Percentiles rank a stretch among this genome's conserved stretches.
Evolutionary conservation across 2,113 vertebrate species (phyloP).

Genomic region (Piprites chloris): DNA sequence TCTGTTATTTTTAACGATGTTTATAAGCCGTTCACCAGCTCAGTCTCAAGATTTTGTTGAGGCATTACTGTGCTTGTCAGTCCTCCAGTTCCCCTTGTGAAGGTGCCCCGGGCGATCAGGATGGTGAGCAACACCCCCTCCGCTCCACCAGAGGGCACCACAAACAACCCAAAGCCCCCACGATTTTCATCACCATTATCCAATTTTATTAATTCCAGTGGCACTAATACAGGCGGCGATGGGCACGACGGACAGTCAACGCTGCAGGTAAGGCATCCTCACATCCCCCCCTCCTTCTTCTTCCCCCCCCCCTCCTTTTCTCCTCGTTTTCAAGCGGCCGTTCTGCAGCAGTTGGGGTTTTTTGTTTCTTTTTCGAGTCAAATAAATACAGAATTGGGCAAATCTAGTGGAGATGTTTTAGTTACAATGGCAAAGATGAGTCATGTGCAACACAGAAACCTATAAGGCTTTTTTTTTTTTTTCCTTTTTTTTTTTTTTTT

Average conservation of each 20-base stretch:
- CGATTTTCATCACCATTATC: constrained; percentile 37
- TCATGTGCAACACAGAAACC: constrained; percentile 53
- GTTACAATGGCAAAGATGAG: constrained; percentile 56
- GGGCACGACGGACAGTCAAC: constrained; percentile 54
- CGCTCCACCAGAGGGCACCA: not conserved
- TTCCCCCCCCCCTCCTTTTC: not conserved
- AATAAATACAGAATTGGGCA: constrained; percentile 71
- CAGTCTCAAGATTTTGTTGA: too few relatives aligned
- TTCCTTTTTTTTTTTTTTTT: not conserved
- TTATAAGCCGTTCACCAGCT: too few relatives aligned
- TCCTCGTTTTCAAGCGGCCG: not conserved
- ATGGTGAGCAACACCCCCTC: too few relatives aligned
- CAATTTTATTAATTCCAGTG: constrained; percentile 75
- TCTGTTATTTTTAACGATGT: too few relatives aligned
- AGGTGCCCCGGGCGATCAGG: too few relatives aligned
- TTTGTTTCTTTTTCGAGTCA: not conserved
- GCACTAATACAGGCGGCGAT: constrained; percentile 70
- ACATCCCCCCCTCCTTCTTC: not conserved
- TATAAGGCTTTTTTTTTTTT: constrained; percentile 2
- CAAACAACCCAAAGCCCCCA: fast-evolving
- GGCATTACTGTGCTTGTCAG: too few relatives aligned
- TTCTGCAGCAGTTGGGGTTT: not conserved
- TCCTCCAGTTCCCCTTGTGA: too few relatives aligned
- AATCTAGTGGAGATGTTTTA: constrained; percentile 45
- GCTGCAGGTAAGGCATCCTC: not conserved